A percentile compares a stretch with the other conserved stretches of the same genome.
Conservation (phyloP, 2,113 vertebrate species). For the Pitta sordida region DNA sequence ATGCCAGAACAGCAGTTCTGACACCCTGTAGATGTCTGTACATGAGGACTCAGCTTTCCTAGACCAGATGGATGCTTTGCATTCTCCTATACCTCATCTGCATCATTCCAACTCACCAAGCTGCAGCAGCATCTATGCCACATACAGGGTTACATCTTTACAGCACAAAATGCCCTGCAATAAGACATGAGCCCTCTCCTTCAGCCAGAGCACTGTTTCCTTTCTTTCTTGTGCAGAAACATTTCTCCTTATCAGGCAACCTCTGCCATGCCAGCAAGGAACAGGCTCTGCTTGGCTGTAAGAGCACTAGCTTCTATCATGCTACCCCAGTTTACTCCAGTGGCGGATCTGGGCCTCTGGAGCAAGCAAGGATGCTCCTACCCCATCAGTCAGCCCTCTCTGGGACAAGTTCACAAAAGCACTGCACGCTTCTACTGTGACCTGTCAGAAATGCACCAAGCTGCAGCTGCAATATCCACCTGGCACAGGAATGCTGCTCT, state of each 20-base stretch:
- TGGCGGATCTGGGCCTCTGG: neutral
- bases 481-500: neutral
- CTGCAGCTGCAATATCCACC: neutral
- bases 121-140: neutral
- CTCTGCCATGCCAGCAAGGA: neutral
- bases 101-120: neutral
- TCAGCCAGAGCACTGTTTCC: neutral
- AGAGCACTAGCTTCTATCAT: neutral
- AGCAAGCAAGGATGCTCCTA: neutral
- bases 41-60: neutral
- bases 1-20: neutral
- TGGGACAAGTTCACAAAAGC: neutral
- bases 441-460: neutral
- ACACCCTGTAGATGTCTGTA: neutral
- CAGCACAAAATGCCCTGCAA: neutral
- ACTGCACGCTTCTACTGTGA: neutral
- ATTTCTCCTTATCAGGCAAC: neutral
- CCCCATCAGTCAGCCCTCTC: neutral
- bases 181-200: neutral
- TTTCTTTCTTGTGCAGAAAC: neutral
- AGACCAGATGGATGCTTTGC: neutral
- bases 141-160: neutral
- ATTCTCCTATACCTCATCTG: neutral
- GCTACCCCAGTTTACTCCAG: accelerated
- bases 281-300: accelerated